Evolutionary conservation across 1,140 invertebrate species (phyloP), one percentile per base, ranked within the genome.

Genomic region (Hylaeus anthracinus): DNA sequence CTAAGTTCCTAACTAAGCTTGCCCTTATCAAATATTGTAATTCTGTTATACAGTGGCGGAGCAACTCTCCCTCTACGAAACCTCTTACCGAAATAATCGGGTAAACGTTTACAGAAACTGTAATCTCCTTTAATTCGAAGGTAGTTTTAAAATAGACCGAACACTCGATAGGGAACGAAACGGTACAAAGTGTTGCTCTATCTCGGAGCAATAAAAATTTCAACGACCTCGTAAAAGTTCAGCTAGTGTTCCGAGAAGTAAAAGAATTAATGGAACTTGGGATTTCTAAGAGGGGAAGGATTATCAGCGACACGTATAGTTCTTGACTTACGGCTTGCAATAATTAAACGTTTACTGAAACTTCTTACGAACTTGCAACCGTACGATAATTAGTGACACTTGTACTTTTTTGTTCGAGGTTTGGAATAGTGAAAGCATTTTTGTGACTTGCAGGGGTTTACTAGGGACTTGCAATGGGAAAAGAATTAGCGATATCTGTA

Each of bases 11-110:
- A 37, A 51, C 45, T n/a, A 26, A 72, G 56, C 69, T 56, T 56
- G 55, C 37, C 48, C 48, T 63, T 51, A 73, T 73, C 43, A 15
- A 63, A 73, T 51, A 14, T 39, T 37, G 14, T 63, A 39, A 63
- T 41, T 26, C 60, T 8, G 15, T n/a, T n/a, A 39, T 45, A 48
- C 56, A 51, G 51, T 51, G 10, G 6, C 51, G 2, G 9, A 26
- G 9, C 9, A 8, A 26, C 26, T 26, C 26, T 26, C 26, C 26
- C 51, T 51, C 51, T 9, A 9, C 9, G 41, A 26, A n/a, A 45
- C 8, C n/a, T 67, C 45, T 1, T 26, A 26, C 37, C 10, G 41
- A 72, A 72, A 71, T 71, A 43, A n/a, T 58, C 14, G 14, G n/a
- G n/a, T 15, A 5, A 3, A n/a, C 55, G 55, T 58, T 58, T 58